phyloP scores from a whole-genome alignment of 2,888 invertebrate genomes.

The Lasioglossum lativentre region DNA sequence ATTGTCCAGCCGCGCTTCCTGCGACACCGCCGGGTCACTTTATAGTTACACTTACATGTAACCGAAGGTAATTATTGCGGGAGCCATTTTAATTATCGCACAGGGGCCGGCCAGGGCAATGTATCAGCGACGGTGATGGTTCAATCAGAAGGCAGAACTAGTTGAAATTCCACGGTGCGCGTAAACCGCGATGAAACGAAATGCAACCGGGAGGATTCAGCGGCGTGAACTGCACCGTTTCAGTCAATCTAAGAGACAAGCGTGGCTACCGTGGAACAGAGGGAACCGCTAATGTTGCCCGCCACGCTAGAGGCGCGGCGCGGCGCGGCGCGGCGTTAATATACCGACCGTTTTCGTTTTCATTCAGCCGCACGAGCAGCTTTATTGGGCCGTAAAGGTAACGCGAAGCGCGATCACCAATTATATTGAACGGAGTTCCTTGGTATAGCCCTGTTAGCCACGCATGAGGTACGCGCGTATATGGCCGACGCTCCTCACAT shows the following conservation, averaged over 20 bases:
- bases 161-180: not conserved
- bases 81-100: not conserved
- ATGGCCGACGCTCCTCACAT: constrained; percentile 49
- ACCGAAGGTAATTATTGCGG: not conserved
- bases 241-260: constrained; percentile 16
- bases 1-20: too few species aligned
- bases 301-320: too few species aligned
- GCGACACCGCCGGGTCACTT: too few species aligned
- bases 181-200: not conserved
- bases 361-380: constrained; percentile 52
- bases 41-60: not conserved
- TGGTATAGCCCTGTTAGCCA: constrained; percentile 38
- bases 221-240: not conserved
- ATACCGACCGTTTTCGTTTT: constrained; percentile 57
- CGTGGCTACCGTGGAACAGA: not conserved
- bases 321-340: constrained; percentile 15
- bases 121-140: not conserved
- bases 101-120: not conserved
- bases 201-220: not conserved
- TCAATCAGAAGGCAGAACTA: not conserved
- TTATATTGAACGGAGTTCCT: constrained; percentile 51
- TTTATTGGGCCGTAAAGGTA: constrained; percentile 67
- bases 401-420: constrained; percentile 63
- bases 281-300: not conserved
- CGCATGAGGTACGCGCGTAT: constrained; percentile 23